Evolutionary conservation across 1,140 invertebrate species (phyloP).

Genomic region (Camponotus vicinus): DNA sequence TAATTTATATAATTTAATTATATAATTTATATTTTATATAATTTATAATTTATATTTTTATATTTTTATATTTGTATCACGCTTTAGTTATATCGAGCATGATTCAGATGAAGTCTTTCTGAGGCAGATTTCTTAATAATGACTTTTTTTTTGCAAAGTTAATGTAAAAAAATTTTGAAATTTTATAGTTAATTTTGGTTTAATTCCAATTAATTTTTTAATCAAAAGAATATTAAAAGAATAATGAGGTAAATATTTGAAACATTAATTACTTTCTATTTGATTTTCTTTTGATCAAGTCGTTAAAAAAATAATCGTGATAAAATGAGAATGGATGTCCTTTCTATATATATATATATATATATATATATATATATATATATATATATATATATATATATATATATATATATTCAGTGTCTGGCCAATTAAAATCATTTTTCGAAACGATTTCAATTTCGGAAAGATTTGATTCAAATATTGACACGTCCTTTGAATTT

Average conservation of each 20-base stretch:
- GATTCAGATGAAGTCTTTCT: neutral
- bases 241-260: neutral
- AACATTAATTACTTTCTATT: neutral
- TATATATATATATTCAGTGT: neutral
- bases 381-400: neutral
- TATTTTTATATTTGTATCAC: neutral
- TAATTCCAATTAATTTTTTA: neutral
- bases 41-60: neutral
- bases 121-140: neutral
- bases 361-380: neutral
- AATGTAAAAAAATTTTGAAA: neutral
- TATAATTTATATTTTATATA: too few relatives aligned
- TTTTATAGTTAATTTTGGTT: neutral
- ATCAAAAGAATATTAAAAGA: neutral
- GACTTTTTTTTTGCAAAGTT: neutral
- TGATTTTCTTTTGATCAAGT: neutral
- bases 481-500: slow-evolving; percentile 17
- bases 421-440: neutral
- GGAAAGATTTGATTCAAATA: neutral
- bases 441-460: neutral
- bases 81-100: neutral
- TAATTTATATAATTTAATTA: neutral
- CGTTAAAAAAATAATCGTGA: neutral
- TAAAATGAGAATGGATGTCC: neutral
- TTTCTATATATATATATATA: neutral